phyloP scores from a whole-genome alignment of 2,113 vertebrate species.

The Labeo rohita region DNA sequence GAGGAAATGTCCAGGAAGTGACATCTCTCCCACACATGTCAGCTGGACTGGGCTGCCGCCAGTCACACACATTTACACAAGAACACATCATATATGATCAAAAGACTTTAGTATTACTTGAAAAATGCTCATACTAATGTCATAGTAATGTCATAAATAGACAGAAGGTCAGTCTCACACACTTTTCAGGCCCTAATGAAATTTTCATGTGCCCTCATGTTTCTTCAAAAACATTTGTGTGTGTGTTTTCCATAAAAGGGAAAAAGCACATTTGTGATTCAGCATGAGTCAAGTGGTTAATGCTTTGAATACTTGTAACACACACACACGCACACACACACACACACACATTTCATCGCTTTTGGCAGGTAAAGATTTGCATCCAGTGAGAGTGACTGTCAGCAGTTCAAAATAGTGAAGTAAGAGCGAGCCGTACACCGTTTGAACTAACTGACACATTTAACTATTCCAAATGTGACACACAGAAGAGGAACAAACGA shows the following conservation, averaged over 20 bases:
- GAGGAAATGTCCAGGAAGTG: constrained; percentile 65
- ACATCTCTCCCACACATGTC: constrained; percentile 62
- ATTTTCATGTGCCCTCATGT: no score
- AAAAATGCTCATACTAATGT: not conserved
- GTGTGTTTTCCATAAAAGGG: not conserved
- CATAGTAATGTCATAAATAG: not conserved
- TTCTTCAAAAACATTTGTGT: no score
- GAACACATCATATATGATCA: not conserved
- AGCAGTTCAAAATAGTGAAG: constrained; percentile 76
- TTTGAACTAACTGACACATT: not conserved
- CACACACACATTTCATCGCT: constrained; percentile 23
- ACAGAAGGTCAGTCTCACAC: not conserved
- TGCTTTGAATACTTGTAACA: not conserved
- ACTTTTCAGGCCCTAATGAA: no score
- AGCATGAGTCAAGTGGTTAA: not conserved
- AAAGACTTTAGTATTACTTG: not conserved
- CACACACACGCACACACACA: not conserved
- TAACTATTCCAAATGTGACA: not conserved
- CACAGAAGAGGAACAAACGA: not conserved
- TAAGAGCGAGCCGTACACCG: not conserved
- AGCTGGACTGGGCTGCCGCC: constrained; percentile 42
- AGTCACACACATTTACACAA: constrained; percentile 1
- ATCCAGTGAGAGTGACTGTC: constrained; percentile 46
- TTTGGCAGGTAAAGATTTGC: constrained; percentile 53
- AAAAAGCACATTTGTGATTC: not conserved